These are phyloP conservation scores for Galaxias olidus DNA, from an alignment of 2,797 vertebrate species.

Conservation along the genomic window DNA sequence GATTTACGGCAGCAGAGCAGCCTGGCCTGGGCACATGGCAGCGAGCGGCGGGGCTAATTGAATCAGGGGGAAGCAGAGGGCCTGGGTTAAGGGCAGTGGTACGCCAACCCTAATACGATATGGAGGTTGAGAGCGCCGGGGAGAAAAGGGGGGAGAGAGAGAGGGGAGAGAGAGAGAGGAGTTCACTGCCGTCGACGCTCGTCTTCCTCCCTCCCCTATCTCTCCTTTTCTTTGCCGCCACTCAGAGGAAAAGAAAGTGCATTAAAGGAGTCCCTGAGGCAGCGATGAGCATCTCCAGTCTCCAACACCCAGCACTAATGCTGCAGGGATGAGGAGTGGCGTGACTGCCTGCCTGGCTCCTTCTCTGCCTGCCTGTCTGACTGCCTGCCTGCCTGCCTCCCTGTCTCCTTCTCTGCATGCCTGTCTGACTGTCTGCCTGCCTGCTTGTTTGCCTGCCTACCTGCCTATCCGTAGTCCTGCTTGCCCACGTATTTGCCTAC, in stretches of 20 bases:
- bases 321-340: conserved; percentile 19
- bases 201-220: background rate
- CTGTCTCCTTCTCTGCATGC: background rate
- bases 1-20: conserved; percentile 48
- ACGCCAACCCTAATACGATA: conserved; percentile 60
- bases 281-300: conserved; percentile 68
- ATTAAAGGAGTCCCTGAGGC: conserved; percentile 61
- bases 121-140: conserved; percentile 22
- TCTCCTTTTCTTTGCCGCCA: conserved; percentile 47
- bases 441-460: conserved; percentile 14
- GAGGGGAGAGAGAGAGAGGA: conserved; percentile 3
- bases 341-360: too few species aligned
- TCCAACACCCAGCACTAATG: conserved; percentile 37
- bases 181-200: background rate
- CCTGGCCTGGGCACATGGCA: conserved; percentile 30
- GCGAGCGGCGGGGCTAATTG: conserved; percentile 46
- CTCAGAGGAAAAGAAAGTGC: conserved; percentile 55
- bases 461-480: too few species aligned
- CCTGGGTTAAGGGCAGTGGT: conserved; percentile 55
- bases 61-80: conserved; percentile 59
- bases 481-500: too few species aligned
- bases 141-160: background rate
- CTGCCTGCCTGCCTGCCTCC: too few species aligned
- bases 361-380: conserved; percentile 14
- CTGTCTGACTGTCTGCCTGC: conserved; percentile 13